Evolutionary conservation across 2,888 invertebrate species (phyloP).

Genomic region (Rhaphigaster nebulosa): DNA sequence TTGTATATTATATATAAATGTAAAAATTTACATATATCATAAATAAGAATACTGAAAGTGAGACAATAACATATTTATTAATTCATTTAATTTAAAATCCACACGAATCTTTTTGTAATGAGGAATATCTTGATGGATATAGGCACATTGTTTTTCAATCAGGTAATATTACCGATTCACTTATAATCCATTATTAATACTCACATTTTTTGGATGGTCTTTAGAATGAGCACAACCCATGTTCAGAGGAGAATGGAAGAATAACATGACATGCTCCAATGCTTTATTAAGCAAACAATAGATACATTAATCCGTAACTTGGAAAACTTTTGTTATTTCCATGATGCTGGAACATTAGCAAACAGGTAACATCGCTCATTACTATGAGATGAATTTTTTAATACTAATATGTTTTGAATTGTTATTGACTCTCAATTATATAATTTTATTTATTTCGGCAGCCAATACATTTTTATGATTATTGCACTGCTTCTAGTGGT

Average conservation of each 20-base stretch:
- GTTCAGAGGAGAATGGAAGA: slow-evolving; percentile 21
- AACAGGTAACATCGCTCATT: background rate
- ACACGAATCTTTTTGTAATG: no score
- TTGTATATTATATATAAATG: background rate
- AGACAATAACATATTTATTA: no score
- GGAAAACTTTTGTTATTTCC: slow-evolving; percentile 47
- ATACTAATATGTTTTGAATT: background rate
- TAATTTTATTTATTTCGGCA: background rate
- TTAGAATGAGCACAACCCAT: slow-evolving; percentile 63
- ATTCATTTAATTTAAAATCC: no score
- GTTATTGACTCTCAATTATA: background rate
- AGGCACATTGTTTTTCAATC: background rate
- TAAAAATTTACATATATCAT: no score
- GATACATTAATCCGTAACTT: slow-evolving; percentile 27
- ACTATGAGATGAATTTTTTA: background rate
- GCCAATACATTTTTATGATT: background rate
- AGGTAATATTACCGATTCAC: background rate
- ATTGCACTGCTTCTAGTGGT: background rate
- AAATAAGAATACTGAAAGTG: background rate
- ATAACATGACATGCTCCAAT: background rate
- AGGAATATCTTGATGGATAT: no score
- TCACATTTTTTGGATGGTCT: slow-evolving; percentile 64
- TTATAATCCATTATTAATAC: background rate
- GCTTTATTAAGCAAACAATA: slow-evolving; percentile 56
- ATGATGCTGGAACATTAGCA: background rate